phyloP scores from a whole-genome alignment of 2,888 invertebrate species.

The Thera britannica region DNA sequence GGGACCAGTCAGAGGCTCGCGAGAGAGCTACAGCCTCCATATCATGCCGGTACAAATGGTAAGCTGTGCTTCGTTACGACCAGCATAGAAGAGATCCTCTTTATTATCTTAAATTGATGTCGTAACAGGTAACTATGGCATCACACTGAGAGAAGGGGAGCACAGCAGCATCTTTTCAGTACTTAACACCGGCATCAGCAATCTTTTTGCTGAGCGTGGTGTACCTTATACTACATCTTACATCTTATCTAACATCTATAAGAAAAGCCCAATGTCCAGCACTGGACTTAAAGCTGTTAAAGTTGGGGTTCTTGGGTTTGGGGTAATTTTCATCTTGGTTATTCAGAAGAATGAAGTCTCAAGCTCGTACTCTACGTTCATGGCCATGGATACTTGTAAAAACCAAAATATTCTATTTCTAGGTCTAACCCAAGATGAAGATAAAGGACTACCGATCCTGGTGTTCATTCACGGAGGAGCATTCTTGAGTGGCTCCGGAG shows the following conservation, averaged over 20 bases:
- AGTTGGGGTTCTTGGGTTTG: too few species aligned
- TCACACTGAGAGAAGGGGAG: background rate
- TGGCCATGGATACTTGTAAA: background rate
- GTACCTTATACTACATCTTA: too few species aligned
- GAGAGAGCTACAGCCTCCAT: slow-evolving; percentile 44
- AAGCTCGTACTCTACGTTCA: too few species aligned
- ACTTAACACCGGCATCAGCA: background rate
- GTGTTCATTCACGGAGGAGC: slow-evolving; percentile 78
- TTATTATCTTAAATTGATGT: background rate
- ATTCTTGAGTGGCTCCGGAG: slow-evolving; percentile 74
- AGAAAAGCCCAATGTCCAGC: too few species aligned
- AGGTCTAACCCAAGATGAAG: slow-evolving; percentile 23
- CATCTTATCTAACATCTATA: too few species aligned
- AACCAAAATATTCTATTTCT: background rate
- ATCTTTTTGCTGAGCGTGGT: too few species aligned
- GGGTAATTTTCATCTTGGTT: too few species aligned
- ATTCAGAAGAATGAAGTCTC: too few species aligned
- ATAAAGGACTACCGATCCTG: slow-evolving; percentile 60
- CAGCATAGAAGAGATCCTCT: background rate
- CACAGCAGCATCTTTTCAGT: background rate
- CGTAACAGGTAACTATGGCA: background rate
- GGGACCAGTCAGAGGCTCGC: slow-evolving; percentile 22
- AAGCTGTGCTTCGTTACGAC: background rate
- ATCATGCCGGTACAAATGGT: slow-evolving; percentile 33
- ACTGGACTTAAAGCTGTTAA: too few species aligned